Evolutionary conservation across 2,888 invertebrate species (phyloP).

Genomic region (Sesia bembeciformis): DNA sequence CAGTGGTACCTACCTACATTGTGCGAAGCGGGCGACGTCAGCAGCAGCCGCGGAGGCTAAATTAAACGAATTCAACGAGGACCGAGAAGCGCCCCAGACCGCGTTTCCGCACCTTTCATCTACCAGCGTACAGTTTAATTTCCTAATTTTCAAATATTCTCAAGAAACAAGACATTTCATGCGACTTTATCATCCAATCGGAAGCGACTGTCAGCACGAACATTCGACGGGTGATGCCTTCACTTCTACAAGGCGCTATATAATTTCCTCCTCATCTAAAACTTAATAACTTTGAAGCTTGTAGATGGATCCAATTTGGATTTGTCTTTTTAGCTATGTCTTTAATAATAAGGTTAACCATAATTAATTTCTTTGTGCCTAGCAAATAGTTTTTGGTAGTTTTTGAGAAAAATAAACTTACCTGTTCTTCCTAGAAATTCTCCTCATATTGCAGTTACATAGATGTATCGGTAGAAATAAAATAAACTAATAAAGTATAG

Average conservation of each 20-base stretch:
- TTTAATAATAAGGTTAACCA: background rate
- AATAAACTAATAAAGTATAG: too few species aligned
- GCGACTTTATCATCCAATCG: conserved; percentile 66
- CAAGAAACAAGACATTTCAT: conserved; percentile 47
- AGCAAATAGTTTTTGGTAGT: too few species aligned
- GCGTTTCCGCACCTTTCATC: conserved; percentile 55
- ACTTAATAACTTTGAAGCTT: conserved; percentile 44
- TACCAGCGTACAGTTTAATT: conserved; percentile 56
- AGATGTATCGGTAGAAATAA: too few species aligned
- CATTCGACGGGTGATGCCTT: conserved; percentile 33
- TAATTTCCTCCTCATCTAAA: conserved; percentile 62
- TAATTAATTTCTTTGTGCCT: too few species aligned
- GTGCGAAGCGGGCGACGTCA: conserved; percentile 17
- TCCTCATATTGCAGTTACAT: too few species aligned
- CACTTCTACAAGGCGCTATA: conserved; percentile 40
- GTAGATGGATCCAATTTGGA: conserved; percentile 29
- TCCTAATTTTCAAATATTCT: conserved; percentile 65
- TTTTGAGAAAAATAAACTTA: too few species aligned
- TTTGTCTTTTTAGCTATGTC: background rate
- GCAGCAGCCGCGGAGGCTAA: conserved; percentile 14
- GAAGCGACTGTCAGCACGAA: conserved; percentile 52
- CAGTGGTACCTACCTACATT: conserved; percentile 13
- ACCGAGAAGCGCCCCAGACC: conserved; percentile 13
- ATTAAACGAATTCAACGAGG: conserved; percentile 15
- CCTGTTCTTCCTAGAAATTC: too few species aligned